phyloP scores from a whole-genome alignment of 2,888 invertebrate species.

The Drosophila sordidapex region DNA sequence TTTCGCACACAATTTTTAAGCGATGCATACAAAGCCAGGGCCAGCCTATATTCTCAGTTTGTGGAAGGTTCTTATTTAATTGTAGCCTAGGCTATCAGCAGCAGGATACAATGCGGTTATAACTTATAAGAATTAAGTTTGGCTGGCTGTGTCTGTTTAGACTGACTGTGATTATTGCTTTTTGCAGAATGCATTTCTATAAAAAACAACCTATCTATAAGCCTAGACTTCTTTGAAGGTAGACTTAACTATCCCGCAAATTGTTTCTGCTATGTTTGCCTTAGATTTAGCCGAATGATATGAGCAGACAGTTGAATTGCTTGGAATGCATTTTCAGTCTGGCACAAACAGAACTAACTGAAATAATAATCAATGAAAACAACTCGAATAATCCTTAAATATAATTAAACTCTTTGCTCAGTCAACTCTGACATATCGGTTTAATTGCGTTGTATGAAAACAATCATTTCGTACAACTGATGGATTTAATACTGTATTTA shows the following conservation, averaged over 20 bases:
- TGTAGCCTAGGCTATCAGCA: constrained; percentile 63
- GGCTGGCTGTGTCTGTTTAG: constrained; percentile 39
- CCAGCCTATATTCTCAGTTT: constrained; percentile 17
- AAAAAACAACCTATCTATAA: constrained; percentile 68
- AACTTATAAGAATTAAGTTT: constrained; percentile 31
- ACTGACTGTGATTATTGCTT: constrained; percentile 68
- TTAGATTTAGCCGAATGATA: constrained; percentile 25
- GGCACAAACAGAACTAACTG: not conserved
- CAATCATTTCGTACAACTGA: constrained; percentile 26
- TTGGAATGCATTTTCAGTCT: constrained; percentile 6
- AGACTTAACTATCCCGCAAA: constrained; percentile 50
- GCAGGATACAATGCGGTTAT: constrained; percentile 54
- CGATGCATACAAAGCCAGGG: not conserved
- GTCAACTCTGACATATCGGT: not conserved
- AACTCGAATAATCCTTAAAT: not conserved
- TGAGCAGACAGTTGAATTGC: constrained; percentile 13
- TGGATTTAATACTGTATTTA: constrained; percentile 33
- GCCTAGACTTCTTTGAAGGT: constrained; percentile 61
- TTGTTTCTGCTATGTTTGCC: constrained; percentile 54
- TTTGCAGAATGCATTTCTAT: constrained; percentile 12
- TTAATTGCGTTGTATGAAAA: constrained; percentile 1
- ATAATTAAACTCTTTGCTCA: not conserved
- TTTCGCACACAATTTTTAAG: constrained; percentile 68
- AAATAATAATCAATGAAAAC: constrained; percentile 1
- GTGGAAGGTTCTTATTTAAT: constrained; percentile 58